Base-by-base conservation (phyloP, 2,113 vertebrate genomes). In the Sclerurus mexicanus region DNA sequence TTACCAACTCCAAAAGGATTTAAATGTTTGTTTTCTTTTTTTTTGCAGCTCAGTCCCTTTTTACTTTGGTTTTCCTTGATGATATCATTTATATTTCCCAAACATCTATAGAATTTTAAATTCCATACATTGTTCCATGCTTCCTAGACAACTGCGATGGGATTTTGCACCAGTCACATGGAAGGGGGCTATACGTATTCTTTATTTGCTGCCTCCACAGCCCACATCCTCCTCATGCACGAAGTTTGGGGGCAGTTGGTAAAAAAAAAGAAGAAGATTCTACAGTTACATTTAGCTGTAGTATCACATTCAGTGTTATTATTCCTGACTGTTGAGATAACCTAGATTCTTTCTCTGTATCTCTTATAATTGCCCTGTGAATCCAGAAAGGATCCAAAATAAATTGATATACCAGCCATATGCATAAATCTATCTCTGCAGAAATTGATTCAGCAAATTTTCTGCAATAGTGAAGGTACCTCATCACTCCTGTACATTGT, bases 371-470 rank as follows among this genome's bases (percentile, higher is more conserved):
- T 87, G 77, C 19, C 37, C 49, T 46, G 35, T 82, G 87, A 91
- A 58, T 87, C 87, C 74, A 91, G 91, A 95, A 87, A 72, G 81
- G 60, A 30, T 82, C 77, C 80, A 25, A 90, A 97, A 90, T 37
- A 95, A 87, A 85, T 63, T 52, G 58, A 63, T 79, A 87, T 40
- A 52, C 11, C 68, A 84, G 44, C 69, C 69, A 64, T 22, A 56
- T 40, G 31, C 73, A 87, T 75, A 82, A 81, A 87, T 27, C 89
- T 75, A 46, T 35, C 80, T 92, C 84, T 95, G 95, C 67, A 92
- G 89, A 91, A 95, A 95, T 20, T 18, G 72, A 93, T 90, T 92
- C 89, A 93, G 86, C 44, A 67, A 40, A 89, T 95, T 84, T 87
- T 71, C 93, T 67, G 69, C 87, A 42, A 11, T 2, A 72, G 53